Evolutionary conservation across 2,888 invertebrate genomes (phyloP).

Genomic region (Pandemis heparana): DNA sequence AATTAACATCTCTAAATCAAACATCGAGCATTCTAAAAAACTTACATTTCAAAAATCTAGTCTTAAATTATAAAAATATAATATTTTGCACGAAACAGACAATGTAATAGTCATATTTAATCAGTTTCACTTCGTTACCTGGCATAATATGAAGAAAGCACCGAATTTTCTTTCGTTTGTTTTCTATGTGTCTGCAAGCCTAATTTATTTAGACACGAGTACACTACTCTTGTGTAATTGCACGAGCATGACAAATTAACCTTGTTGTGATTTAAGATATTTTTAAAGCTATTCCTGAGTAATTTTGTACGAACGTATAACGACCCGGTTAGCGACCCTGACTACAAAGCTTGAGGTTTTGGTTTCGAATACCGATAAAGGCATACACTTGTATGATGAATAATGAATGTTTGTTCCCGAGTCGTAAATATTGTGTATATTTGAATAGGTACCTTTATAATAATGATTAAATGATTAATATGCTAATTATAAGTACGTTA

Average conservation of each 20-base stretch:
- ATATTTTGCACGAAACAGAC: conserved; percentile 12
- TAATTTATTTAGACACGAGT: conserved; percentile 21
- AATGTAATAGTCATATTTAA: not conserved
- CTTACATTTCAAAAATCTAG: not conserved
- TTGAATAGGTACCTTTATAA: no score
- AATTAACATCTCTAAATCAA: no score
- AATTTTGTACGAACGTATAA: no score
- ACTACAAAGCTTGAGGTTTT: no score
- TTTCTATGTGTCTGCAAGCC: conserved; percentile 1
- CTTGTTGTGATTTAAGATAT: not conserved
- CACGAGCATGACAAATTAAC: conserved; percentile 27
- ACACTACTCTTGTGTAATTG: conserved; percentile 12
- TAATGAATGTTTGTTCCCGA: no score
- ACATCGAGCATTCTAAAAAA: not conserved
- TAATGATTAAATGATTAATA: no score
- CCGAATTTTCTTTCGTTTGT: conserved; percentile 24
- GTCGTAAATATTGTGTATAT: no score
- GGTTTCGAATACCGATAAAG: no score
- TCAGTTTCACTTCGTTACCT: conserved; percentile 27
- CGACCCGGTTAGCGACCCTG: no score
- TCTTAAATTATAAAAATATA: not conserved
- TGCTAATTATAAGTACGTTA: no score
- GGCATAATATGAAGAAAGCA: conserved; percentile 42
- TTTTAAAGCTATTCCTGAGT: not conserved
- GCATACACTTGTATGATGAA: no score